These are phyloP conservation scores for Corythoichthys haematopterus DNA, from an alignment of 2,113 vertebrate species.

Conservation along the genomic window DNA sequence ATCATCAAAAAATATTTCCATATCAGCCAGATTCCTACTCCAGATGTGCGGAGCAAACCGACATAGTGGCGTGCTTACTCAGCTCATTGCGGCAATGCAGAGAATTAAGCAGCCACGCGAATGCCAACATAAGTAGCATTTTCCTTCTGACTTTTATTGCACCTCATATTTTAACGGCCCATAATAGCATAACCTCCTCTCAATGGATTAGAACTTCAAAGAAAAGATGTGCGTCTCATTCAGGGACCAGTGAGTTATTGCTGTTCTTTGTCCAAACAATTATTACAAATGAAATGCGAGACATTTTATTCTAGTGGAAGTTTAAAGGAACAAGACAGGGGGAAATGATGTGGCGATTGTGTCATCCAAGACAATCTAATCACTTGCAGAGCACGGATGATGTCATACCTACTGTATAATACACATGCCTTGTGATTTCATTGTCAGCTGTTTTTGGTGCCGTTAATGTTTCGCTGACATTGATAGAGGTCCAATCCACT, in stretches of 20 bases:
- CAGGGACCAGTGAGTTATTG: not conserved
- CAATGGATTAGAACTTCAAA: not conserved
- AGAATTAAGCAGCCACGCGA: not conserved
- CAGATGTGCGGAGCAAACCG: slow-evolving; percentile 49
- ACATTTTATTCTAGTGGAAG: not conserved
- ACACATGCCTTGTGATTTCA: too few species aligned
- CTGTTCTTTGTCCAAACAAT: not conserved
- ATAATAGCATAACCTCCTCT: not conserved
- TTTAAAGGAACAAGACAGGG: not conserved
- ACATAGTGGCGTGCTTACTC: slow-evolving; percentile 17
- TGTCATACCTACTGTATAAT: not conserved
- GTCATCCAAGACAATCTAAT: not conserved
- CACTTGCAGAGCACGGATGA: not conserved
- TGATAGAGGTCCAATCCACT: too few species aligned
- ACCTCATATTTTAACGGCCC: not conserved
- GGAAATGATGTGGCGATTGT: not conserved
- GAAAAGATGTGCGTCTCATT: not conserved
- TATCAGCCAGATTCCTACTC: slow-evolving; percentile 43
- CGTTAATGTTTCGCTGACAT: too few species aligned
- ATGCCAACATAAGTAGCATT: not conserved
- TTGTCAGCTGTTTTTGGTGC: too few species aligned
- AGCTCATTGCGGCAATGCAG: slow-evolving; percentile 15
- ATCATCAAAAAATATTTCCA: slow-evolving; percentile 32
- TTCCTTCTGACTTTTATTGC: slow-evolving; percentile 3
- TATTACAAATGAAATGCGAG: not conserved